phyloP scores from a whole-genome alignment of 2,888 invertebrate species.

The Drosophila affinis region DNA sequence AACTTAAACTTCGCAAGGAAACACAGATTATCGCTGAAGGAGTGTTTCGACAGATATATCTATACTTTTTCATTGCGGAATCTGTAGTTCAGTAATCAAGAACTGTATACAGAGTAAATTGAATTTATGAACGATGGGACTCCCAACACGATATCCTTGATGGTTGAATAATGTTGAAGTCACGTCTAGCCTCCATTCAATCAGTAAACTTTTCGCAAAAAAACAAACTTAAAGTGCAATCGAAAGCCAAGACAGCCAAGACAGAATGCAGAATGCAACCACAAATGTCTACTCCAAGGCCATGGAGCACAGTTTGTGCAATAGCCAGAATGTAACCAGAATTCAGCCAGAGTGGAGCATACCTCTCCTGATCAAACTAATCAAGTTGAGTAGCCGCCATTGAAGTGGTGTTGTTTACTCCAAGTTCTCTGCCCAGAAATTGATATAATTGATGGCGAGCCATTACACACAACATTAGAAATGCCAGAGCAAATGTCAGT shows the following conservation, averaged over 20 bases:
- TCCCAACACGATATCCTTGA: background rate
- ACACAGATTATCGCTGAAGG: too few species aligned
- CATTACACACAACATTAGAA: conserved; percentile 60
- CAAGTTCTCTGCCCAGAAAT: conserved; percentile 52
- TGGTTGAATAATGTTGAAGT: background rate
- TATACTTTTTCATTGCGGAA: too few species aligned
- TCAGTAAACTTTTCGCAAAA: background rate
- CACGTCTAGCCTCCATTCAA: background rate
- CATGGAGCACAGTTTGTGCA: background rate
- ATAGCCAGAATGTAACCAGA: conserved; percentile 22
- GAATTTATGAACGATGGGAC: background rate
- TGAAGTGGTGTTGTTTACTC: conserved; percentile 43
- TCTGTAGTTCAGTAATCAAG: too few species aligned
- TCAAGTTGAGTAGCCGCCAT: conserved; percentile 49
- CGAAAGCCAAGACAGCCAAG: background rate
- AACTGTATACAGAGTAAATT: too few species aligned
- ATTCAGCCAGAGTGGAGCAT: conserved; percentile 16
- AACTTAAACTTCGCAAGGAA: too few species aligned
- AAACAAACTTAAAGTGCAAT: background rate
- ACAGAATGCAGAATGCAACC: background rate
- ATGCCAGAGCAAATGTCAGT: conserved; percentile 16
- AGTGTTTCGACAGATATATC: too few species aligned
- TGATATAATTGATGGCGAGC: conserved; percentile 71
- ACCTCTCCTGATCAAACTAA: conserved; percentile 39
- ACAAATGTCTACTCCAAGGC: background rate